Conservation (phyloP, 2,797 vertebrate genomes). For the Echeneis naucrates region DNA sequence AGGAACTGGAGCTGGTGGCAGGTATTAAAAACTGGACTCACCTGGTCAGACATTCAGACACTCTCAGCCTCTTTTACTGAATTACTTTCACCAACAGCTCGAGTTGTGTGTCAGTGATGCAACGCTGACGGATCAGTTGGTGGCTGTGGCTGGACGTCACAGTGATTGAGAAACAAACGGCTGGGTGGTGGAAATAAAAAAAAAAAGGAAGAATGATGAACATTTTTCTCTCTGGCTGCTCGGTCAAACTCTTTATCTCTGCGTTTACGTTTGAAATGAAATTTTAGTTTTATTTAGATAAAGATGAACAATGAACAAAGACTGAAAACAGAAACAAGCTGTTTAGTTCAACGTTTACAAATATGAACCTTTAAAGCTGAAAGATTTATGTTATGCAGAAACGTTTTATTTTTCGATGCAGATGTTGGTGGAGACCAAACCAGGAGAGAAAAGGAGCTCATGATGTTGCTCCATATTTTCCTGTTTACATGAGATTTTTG, state of each 20-base stretch:
- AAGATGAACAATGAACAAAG: no score
- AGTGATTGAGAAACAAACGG: not conserved
- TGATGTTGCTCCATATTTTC: no score
- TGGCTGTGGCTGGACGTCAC: no score
- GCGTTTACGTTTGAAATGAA: not conserved
- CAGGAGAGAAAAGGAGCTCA: no score
- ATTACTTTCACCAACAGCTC: not conserved
- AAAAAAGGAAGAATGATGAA: not conserved
- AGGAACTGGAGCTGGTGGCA: not conserved
- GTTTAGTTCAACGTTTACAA: no score
- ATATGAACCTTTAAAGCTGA: no score
- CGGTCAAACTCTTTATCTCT: not conserved
- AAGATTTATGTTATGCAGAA: no score
- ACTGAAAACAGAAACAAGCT: no score
- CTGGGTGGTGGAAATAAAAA: not conserved
- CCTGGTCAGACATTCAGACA: not conserved
- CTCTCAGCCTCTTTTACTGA: not conserved
- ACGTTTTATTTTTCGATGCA: no score
- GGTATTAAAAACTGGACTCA: not conserved
- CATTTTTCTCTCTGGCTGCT: not conserved
- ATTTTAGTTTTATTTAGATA: no score
- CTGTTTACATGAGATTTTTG: no score
- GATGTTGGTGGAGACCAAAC: no score
- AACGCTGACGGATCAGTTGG: not conserved
- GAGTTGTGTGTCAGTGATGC: fast-evolving